A percentile compares a stretch with the other conserved stretches of the same genome.
Conservation (phyloP, 1,140 invertebrate species). For the Cherax destructor region DNA sequence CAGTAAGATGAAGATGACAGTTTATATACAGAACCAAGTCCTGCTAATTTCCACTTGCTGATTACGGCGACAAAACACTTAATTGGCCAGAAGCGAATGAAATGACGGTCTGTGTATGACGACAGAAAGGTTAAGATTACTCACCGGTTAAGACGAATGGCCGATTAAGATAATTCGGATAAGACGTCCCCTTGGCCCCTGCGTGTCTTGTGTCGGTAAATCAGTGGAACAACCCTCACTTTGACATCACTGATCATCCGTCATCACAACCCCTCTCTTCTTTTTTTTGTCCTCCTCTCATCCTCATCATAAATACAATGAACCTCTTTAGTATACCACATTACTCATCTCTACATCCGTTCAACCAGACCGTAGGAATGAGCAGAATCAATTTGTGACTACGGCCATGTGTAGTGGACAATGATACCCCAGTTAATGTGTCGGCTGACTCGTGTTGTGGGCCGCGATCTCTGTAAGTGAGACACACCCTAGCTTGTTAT, state of each 20-base stretch:
- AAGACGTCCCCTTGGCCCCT: neutral
- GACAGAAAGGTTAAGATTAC: neutral
- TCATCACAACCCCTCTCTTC: neutral
- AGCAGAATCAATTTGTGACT: neutral
- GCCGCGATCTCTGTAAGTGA: neutral
- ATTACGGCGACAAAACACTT: no score
- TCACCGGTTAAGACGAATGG: neutral
- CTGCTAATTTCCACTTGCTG: no score
- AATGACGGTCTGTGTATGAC: neutral
- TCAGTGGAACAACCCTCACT: neutral
- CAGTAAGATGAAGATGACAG: no score
- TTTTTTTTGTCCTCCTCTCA: neutral
- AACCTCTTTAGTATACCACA: constrained; percentile 7
- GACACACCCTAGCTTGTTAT: neutral
- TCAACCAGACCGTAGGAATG: neutral
- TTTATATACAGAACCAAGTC: no score
- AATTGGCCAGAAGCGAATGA: no score
- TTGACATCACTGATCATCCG: neutral
- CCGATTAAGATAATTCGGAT: neutral
- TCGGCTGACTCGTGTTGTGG: neutral
- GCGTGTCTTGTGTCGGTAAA: neutral
- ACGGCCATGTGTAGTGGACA: neutral
- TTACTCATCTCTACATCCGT: neutral
- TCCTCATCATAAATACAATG: neutral
- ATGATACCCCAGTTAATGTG: neutral